Base-by-base conservation (phyloP, 2,113 vertebrate genomes). In the Zosterops lateralis region DNA sequence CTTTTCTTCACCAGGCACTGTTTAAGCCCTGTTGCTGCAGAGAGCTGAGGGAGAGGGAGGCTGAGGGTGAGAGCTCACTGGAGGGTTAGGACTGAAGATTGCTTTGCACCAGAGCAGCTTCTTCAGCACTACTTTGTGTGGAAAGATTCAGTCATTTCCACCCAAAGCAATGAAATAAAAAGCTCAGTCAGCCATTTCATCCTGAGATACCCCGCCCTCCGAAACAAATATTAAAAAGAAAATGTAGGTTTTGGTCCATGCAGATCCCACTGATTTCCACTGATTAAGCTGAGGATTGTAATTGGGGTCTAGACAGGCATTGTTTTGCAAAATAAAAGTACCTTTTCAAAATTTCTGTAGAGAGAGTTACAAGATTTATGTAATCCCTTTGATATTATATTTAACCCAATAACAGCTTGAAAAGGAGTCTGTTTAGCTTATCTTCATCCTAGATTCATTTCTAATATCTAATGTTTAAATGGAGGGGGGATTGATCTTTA, bases 101-200 rank as follows among this genome's bases (percentile, higher is more conserved):
- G 56, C 88, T 87, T 45, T 66, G 28, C 58, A 57, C 58, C 51
- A 53, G 56, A 72, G 70, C 67, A 77, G 67, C 75, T 91, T 75
- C 75, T 90, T 91, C 61, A 82, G 76, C 32, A 21, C 54, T 58
- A 38, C 76, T 68, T 57, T 29, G n/a, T n/a, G 48, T 93, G 85
- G 90, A 95, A 92, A 90, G 66, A 90, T 62, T 82, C 76, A n/a
- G 58, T 92, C 42, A 79, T 84, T 92, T 89, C 66, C 58, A 94
- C 70, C 65, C 77, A 89, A 94, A 68, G 78, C 84, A 53, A 15
- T 75, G 78, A 87, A 95, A 62, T 89, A 50, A 87, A 86, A 86
- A 91, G 64, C 79, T 88, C 83, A 14, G 79, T 88, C 93, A 95
- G 90, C 88, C 90, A 88, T 95, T 96, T 92, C 90, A 83, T 84